Evolutionary conservation across 1,140 invertebrate species (phyloP), one percentile per base, ranked within the genome.

Genomic region (Tetragnatha versicolor): DNA sequence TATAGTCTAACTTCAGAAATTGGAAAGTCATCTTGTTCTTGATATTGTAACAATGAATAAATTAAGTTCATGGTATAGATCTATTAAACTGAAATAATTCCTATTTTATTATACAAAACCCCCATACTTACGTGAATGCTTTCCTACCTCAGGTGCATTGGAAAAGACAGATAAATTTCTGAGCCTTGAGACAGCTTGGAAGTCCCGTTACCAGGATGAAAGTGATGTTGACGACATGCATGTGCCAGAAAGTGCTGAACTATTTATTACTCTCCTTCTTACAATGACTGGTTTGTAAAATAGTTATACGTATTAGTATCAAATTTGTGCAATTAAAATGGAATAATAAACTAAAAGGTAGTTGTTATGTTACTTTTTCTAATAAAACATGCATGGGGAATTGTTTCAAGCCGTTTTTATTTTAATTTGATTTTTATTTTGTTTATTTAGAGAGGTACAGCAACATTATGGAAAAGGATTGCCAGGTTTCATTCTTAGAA

Each of bases 401-500:
- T 12, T 55, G 20, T 25, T 20, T 72, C n/a, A 10, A 20, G 20
- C 20, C 35, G 14, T 45, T 27, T 42, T 35, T n/a, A 14, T 25
- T 27, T 14, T n/a, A 14, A 68, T 78, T 35, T 66, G 20, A 2
- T 37, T 20, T 22, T 39, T 68, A 25, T 51, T 51, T 81, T 51
- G 14, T 55, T 65, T 45, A 45, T 39, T 10, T 35, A 73, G 81
- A 82, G 47, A 81, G 81, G 25, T 82, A 81, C 25, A 68, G 66
- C 20, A 65, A 79, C 49, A 29, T 81, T 14, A n/a, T 35, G 22
- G 65, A 79, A 22, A 75, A 78, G 33, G 66, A 79, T n/a, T 68
- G 78, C 83, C 91, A 91, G 81, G 84, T 97, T 79, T 92, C 94
- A 85, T 98, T 98, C 86, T 87, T 97, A 2, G 91, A 94, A 45